phyloP scores from a whole-genome alignment of 2,888 invertebrate genomes.

The Diarsia brunnea region DNA sequence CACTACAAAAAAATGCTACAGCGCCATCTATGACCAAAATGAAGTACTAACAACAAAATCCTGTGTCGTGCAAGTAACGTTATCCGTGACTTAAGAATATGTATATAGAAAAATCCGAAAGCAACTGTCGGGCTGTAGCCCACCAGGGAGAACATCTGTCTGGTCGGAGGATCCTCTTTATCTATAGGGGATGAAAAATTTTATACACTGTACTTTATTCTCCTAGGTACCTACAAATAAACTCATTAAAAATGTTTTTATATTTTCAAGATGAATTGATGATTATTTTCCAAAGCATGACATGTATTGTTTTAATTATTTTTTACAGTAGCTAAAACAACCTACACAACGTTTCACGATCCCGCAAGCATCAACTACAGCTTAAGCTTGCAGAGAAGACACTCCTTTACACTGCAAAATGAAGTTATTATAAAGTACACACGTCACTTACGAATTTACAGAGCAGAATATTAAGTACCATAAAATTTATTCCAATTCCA shows the following conservation, averaged over 20 bases:
- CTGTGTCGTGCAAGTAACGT: too few species aligned
- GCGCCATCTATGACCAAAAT: too few species aligned
- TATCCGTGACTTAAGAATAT: too few species aligned
- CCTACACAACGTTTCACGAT: background rate
- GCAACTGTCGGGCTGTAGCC: too few species aligned
- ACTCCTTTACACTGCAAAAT: constrained; percentile 30
- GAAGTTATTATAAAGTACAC: constrained; percentile 39
- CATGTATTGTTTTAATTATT: background rate
- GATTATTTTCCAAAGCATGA: background rate
- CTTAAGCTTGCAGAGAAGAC: constrained; percentile 1
- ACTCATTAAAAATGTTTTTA: background rate
- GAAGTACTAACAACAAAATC: too few species aligned
- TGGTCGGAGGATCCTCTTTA: too few species aligned
- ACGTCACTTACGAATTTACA: constrained; percentile 36
- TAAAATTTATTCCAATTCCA: constrained; percentile 59
- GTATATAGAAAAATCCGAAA: too few species aligned
- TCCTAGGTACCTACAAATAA: background rate
- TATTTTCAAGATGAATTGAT: background rate
- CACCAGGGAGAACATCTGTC: too few species aligned
- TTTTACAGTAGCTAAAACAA: background rate
- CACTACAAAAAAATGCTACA: too few species aligned
- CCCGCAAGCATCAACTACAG: background rate
- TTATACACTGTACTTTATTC: too few species aligned
- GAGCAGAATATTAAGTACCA: constrained; percentile 55
- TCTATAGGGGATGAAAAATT: too few species aligned